Conservation (phyloP, 2,797 vertebrate species). For the Pangasius macronema region DNA sequence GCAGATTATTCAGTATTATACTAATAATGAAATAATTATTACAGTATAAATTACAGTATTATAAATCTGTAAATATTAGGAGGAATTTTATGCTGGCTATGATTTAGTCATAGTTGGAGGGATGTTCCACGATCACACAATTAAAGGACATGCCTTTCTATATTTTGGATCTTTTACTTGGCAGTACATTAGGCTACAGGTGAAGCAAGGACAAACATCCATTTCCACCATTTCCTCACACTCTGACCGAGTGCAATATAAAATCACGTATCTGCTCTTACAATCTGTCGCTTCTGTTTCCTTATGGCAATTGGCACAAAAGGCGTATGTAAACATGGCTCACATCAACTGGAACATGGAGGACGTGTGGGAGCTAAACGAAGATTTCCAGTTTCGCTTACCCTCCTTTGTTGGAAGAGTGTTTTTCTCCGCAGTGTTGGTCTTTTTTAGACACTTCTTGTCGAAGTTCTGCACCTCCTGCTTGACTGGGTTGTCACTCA, state of each 20-base stretch:
- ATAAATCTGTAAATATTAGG: background rate
- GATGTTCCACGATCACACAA: conserved; percentile 28
- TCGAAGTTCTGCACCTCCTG: conserved; percentile 64
- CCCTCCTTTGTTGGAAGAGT: conserved; percentile 65
- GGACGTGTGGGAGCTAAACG: background rate
- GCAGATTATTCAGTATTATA: background rate
- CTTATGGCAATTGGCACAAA: background rate
- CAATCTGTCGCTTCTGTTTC: conserved; percentile 16
- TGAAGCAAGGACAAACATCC: conserved; percentile 35
- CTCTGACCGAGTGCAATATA: background rate
- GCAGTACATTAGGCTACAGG: conserved; percentile 17
- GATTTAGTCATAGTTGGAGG: background rate
- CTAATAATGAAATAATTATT: background rate
- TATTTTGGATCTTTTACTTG: conserved; percentile 31
- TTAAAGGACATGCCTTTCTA: conserved; percentile 45
- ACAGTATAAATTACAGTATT: background rate
- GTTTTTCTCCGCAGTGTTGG: conserved; percentile 59
- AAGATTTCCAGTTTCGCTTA: conserved; percentile 56
- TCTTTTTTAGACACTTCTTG: conserved; percentile 64
- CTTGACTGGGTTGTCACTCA: conserved; percentile 62
- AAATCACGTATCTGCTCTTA: conserved; percentile 24
- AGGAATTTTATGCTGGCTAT: background rate
- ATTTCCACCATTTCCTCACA: conserved; percentile 33
- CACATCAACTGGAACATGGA: conserved; percentile 8
- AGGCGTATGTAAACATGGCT: background rate